Evolutionary conservation across 2,797 vertebrate genomes (phyloP).

Genomic region (Champsocephalus gunnari): DNA sequence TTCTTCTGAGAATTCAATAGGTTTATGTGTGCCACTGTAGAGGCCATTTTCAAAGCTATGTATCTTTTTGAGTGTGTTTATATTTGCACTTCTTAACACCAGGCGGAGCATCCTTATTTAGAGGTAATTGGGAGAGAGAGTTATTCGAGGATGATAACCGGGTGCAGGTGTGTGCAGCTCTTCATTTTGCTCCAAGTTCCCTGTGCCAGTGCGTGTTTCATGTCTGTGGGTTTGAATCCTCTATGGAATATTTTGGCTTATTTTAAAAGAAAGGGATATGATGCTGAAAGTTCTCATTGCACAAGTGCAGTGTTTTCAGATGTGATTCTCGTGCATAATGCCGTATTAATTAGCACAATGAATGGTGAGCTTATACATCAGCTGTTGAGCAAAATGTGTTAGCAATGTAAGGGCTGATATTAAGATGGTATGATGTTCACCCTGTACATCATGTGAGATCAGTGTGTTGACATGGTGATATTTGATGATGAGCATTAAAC

Average conservation of each 20-base stretch:
- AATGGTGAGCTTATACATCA: not conserved
- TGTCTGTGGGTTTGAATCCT: not conserved
- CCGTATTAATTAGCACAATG: not conserved
- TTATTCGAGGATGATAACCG: not conserved
- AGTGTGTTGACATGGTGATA: not conserved
- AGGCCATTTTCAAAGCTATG: not conserved
- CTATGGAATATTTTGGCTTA: not conserved
- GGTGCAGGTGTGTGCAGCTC: not conserved
- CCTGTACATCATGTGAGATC: not conserved
- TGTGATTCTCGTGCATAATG: not conserved
- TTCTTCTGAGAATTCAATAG: not conserved
- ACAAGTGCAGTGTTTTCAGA: not conserved
- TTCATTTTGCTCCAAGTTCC: not conserved
- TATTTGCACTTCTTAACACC: constrained; percentile 15
- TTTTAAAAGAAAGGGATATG: constrained; percentile 6
- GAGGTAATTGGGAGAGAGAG: not conserved
- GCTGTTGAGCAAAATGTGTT: not conserved
- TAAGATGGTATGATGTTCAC: not conserved
- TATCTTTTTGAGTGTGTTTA: constrained; percentile 9
- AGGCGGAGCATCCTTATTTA: not conserved
- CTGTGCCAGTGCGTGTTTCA: not conserved
- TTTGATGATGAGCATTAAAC: not conserved
- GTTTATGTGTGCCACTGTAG: constrained; percentile 1
- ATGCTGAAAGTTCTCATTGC: not conserved
- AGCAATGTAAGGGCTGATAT: not conserved